Percentiles rank a stretch among this genome's conserved stretches.
phyloP scores from a whole-genome alignment of 2,797 vertebrate species.

The Ctenosaura bakeri region DNA sequence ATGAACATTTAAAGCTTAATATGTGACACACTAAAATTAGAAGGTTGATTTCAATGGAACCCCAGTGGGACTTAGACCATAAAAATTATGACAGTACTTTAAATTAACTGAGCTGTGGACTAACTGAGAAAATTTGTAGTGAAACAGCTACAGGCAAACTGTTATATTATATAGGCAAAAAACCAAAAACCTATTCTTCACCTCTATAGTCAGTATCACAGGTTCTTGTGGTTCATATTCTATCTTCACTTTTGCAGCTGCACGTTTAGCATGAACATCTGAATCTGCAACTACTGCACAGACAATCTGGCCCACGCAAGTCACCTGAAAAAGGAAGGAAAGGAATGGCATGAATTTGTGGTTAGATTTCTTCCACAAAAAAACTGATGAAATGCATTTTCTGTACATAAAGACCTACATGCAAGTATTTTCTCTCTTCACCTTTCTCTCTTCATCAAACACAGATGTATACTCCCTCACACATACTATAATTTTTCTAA shows the following conservation, averaged over 20 bases:
- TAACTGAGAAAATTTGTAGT: background rate
- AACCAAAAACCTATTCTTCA: conserved; percentile 45
- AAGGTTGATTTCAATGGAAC: background rate
- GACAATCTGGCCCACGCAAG: conserved; percentile 81
- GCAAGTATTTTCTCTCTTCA: no score
- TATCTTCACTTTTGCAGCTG: conserved; percentile 78
- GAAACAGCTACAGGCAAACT: background rate
- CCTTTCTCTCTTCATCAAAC: background rate
- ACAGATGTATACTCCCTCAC: background rate
- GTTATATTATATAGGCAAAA: conserved; percentile 5
- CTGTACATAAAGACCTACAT: background rate
- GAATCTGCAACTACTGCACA: conserved; percentile 81
- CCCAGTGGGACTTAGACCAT: no score
- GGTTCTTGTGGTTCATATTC: conserved; percentile 79
- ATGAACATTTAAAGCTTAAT: background rate
- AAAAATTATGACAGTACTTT: background rate
- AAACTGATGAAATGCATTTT: background rate
- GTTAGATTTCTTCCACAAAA: background rate
- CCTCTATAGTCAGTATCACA: conserved; percentile 79
- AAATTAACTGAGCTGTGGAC: background rate
- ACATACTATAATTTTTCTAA: background rate
- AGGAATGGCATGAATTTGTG: background rate
- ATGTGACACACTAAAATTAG: background rate
- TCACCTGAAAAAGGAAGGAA: conserved; percentile 73
- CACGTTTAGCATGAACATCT: conserved; percentile 75